A percentile compares a stretch with the other conserved stretches of the same genome.
Evolutionary conservation across 2,888 invertebrate genomes (phyloP).

Genomic region (Agriopis leucophaearia): DNA sequence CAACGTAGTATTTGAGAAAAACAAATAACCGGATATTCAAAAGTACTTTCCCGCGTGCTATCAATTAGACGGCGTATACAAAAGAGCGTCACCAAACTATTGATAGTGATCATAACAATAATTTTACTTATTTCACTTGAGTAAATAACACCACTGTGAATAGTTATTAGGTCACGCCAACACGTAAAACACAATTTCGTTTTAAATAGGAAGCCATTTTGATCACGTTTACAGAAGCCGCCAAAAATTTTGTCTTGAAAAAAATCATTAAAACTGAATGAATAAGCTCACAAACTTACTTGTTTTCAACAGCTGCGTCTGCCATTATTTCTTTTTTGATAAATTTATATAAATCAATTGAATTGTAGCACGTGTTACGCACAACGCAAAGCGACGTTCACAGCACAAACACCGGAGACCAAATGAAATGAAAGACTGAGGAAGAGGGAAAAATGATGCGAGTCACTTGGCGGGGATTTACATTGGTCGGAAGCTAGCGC

Average conservation of each 20-base stretch:
- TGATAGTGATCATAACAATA: conserved; percentile 51
- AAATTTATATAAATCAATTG: conserved; percentile 60
- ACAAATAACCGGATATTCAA: conserved; percentile 16
- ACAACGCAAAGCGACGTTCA: conserved; percentile 77
- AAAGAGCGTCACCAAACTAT: conserved; percentile 61
- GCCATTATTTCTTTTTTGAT: conserved; percentile 85
- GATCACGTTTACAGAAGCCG: conserved; percentile 81
- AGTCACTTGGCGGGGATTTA: conserved; percentile 70
- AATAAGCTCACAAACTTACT: conserved; percentile 84
- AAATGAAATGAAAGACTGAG: conserved; percentile 73
- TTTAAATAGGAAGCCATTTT: conserved; percentile 86
- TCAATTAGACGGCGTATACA: conserved; percentile 62
- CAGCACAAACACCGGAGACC: conserved; percentile 81
- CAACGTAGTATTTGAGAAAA: neutral
- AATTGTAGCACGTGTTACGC: conserved; percentile 77
- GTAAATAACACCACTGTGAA: conserved; percentile 11
- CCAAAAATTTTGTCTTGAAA: conserved; percentile 69
- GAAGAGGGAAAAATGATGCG: conserved; percentile 72
- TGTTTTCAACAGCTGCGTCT: conserved; percentile 89
- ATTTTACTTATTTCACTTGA: conserved; percentile 14
- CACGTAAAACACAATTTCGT: conserved; percentile 59
- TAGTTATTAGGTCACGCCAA: conserved; percentile 29
- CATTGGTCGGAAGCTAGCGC: conserved; percentile 67
- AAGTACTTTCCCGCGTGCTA: conserved; percentile 76
- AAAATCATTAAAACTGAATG: conserved; percentile 50